These are phyloP conservation scores for Petrophora chlorosata DNA, from an alignment of 2,888 invertebrate species.

Conservation along the genomic window DNA sequence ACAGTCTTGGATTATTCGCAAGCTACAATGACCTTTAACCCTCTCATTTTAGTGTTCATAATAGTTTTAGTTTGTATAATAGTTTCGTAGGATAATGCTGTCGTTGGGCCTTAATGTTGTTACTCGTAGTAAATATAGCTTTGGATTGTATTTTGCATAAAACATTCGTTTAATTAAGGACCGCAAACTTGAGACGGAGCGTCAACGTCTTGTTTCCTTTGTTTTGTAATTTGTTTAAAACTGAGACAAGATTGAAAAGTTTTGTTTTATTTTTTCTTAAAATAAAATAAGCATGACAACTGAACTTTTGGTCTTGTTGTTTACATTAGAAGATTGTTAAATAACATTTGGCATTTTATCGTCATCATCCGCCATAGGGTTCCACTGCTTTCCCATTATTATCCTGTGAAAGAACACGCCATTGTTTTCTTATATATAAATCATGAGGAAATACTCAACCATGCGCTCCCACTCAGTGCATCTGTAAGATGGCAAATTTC, in stretches of 20 bases:
- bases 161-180: constrained; percentile 28
- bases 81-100: constrained; percentile 24
- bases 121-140: constrained; percentile 45
- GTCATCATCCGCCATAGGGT: no score
- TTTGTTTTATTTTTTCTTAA: no score
- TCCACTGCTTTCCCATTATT: no score
- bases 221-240: constrained; percentile 6
- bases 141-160: constrained; percentile 35
- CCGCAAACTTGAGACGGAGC: constrained; percentile 12
- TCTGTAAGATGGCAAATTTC: no score
- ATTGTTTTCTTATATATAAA: no score
- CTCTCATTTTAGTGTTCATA: constrained; percentile 34
- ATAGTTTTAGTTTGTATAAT: constrained; percentile 19
- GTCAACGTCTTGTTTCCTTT: constrained; percentile 14
- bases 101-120: constrained; percentile 31
- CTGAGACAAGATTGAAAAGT: not conserved
- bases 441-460: no score
- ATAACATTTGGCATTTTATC: no score
- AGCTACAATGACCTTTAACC: constrained; percentile 42
- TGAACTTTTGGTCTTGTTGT: no score
- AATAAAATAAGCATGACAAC: no score
- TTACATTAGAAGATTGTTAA: no score
- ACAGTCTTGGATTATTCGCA: constrained; percentile 34
- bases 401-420: no score
- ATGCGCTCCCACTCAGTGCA: no score